phyloP scores from a whole-genome alignment of 2,888 invertebrate genomes.

The Heliconius ismenius region DNA sequence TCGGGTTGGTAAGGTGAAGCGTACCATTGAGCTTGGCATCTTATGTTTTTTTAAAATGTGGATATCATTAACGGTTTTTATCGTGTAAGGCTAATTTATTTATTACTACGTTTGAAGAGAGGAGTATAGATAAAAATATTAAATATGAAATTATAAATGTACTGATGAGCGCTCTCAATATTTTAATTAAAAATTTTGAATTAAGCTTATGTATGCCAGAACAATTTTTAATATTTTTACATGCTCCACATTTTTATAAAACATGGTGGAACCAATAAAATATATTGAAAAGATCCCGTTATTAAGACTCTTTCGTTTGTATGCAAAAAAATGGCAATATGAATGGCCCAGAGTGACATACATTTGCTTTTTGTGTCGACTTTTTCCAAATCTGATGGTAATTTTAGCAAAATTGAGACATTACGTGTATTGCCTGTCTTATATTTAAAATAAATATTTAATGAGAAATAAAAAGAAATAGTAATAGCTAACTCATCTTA shows the following conservation, averaged over 20 bases:
- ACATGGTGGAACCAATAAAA: slow-evolving; percentile 7
- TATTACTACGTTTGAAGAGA: too few relatives aligned
- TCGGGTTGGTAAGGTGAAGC: too few relatives aligned
- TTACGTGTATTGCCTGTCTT: background rate
- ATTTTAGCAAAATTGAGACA: slow-evolving; percentile 3
- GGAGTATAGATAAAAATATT: background rate
- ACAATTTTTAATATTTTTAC: slow-evolving; percentile 18
- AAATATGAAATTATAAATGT: slow-evolving; percentile 19
- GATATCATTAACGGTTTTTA: too few relatives aligned
- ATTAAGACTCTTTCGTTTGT: slow-evolving; percentile 6
- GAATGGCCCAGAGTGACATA: slow-evolving; percentile 1
- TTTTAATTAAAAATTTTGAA: slow-evolving; percentile 20
- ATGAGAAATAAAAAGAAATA: background rate
- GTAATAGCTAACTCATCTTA: background rate
- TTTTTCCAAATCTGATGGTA: slow-evolving; percentile 1
- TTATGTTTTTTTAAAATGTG: too few relatives aligned
- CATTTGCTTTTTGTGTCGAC: slow-evolving; percentile 2
- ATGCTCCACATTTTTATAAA: slow-evolving; percentile 1
- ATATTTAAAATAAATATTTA: background rate
- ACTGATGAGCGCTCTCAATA: slow-evolving; percentile 17
- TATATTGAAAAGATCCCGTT: slow-evolving; percentile 15
- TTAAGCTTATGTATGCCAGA: background rate
- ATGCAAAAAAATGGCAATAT: slow-evolving; percentile 14
- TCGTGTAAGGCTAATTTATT: too few relatives aligned
- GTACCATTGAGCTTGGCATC: too few relatives aligned